phyloP scores from a whole-genome alignment of 2,113 vertebrate genomes.

The Pelobates fuscus region DNA sequence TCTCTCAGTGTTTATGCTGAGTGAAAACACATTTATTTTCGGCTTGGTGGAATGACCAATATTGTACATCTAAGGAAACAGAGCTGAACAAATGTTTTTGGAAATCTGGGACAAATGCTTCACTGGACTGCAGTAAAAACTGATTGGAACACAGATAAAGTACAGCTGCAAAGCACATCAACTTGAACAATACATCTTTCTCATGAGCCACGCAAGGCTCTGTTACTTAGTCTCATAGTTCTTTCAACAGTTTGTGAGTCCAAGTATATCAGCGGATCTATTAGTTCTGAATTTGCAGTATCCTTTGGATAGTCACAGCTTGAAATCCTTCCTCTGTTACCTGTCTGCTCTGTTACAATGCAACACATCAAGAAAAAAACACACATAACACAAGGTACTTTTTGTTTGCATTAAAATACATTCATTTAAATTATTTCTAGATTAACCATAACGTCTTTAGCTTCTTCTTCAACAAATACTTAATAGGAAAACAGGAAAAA shows the following conservation, averaged over 20 bases:
- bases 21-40: neutral
- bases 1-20: neutral
- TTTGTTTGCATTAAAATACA: too few species aligned
- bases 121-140: slow-evolving; percentile 10
- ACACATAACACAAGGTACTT: too few species aligned
- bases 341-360: too few species aligned
- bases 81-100: neutral
- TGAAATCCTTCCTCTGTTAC: neutral
- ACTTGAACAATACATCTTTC: slow-evolving; percentile 5
- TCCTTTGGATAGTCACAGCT: neutral
- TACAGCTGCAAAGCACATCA: slow-evolving; percentile 1
- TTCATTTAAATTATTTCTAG: too few species aligned
- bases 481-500: too few species aligned
- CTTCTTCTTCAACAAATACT: too few species aligned
- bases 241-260: neutral
- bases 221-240: neutral
- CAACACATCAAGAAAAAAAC: too few species aligned
- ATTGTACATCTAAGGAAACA: neutral
- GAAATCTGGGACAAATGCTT: neutral
- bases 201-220: neutral
- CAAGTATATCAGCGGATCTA: neutral
- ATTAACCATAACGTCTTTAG: too few species aligned
- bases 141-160: neutral
- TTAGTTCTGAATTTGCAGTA: neutral
- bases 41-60: neutral